Evolutionary conservation across 2,888 invertebrate species (phyloP), one percentile per base, ranked within the genome.

Genomic region (Periphyllus acericola): DNA sequence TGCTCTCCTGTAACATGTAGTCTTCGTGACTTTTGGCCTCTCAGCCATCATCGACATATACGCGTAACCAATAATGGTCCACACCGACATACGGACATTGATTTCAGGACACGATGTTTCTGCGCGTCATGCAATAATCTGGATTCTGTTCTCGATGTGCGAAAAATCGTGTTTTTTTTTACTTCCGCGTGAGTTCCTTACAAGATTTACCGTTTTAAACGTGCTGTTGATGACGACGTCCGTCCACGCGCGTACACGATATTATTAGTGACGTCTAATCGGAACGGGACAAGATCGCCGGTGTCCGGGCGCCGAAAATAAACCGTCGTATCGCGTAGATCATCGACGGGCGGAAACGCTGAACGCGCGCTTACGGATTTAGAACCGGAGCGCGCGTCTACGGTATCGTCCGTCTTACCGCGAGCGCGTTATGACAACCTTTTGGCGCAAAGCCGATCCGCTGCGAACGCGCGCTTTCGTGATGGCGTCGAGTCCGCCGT

Each of bases 351-450:
- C 34, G 72, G 68, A 68, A 68, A 25, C 68, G 17, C 29, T 29
- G 68, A 29, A 68, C 36, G 21, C 9, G 36, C 11, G 14, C 25
- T 55, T 72, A 72, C 52, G 21, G 14, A 72, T 83, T 52, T 83
- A 83, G 72, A 75, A 60, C 29, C 34, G 34, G 11, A 46, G 46
- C 46, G 46, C 46, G 46, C 14, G 46, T 46, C 46, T 46, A 14
- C 46, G 14, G 46, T 46, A 46, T 46, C 46, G 46, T 14, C 46
- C 14, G 14, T 29, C 29, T 9, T 29, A 1, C 68, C 6, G 11
- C 17, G 68, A 14, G 29, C 29, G 29, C 29, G 19, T 66, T 84
- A 76, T 84, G 83, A 84, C 83, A 84, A 84, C 75, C 40, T 66
- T 66, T 75, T 66, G 83, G 83, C 75, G 25, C 52, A 52, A 52